Evolutionary conservation across 2,113 vertebrate species (phyloP), one percentile per base, ranked within the genome.

Genomic region (Zapornia atra): DNA sequence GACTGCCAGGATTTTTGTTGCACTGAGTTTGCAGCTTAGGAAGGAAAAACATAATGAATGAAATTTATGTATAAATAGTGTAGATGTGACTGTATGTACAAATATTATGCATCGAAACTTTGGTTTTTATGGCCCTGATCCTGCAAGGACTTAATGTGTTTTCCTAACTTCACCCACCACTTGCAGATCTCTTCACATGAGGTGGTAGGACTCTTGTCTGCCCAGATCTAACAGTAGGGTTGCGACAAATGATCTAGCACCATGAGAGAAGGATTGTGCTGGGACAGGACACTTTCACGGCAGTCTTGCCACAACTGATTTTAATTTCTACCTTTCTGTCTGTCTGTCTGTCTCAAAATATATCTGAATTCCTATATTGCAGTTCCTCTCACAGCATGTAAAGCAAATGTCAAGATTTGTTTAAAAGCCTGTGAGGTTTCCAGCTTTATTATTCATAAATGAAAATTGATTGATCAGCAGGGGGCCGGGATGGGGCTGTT

Each of bases 21-120:
- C 29, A 46, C 59, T 86, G 54, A 77, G 75, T 65, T 65, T 90
- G 54, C 70, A 66, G 63, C 36, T 88, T 78, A 90, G 63, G 50
- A 83, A 91, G 46, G 61, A 87, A 88, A 46, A 86, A 48, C 48
- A 63, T 19, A 56, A 71, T 0, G 0, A 91, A 46, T 82, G 6
- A 81, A n/a, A 54, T 80, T 80, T 77, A 59, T 69, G 31, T 90
- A 70, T 92, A 86, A 88, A 90, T 94, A 88, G 38, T 90, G 36
- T 92, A 70, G 66, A 42, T 81, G 19, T 63, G 81, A 69, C 40
- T 81, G 40, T 69, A 81, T 42, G 40, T 78, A 88, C 54, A 70
- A 64, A 83, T 93, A 70, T 16, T 66, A 36, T 60, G 48, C 75
- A 80, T 85, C 36, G 59, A 56, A 90, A 78, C 21, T 79, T 76